These are phyloP conservation scores for Anthonomus grandis DNA, from an alignment of 1,140 invertebrate species.

Conservation along the genomic window DNA sequence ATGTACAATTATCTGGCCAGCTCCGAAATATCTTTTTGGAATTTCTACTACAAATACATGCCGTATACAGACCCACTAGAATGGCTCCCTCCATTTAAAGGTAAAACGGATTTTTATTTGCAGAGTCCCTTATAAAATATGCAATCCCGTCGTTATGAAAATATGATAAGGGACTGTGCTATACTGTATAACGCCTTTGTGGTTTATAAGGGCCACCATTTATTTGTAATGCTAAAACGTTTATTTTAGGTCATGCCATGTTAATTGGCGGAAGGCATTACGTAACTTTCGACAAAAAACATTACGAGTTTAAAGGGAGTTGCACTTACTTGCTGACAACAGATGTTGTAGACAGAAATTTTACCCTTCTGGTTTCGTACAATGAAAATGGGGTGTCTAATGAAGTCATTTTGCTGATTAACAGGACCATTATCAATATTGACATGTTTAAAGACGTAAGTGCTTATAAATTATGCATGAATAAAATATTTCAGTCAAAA, in stretches of 20 bases:
- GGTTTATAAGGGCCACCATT: neutral
- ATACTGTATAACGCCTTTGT: neutral
- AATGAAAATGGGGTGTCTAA: conserved; percentile 32
- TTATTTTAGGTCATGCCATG: conserved; percentile 60
- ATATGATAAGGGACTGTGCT: neutral
- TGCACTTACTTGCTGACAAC: conserved; percentile 67
- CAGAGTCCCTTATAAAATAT: neutral
- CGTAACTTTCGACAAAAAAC: conserved; percentile 71
- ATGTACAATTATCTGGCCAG: conserved; percentile 63
- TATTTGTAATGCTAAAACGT: neutral
- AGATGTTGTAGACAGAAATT: conserved; percentile 61
- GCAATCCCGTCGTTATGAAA: neutral
- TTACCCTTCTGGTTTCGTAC: conserved; percentile 50
- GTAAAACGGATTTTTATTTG: conserved; percentile 51
- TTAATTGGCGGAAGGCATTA: conserved; percentile 68
- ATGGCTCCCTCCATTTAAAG: conserved; percentile 75
- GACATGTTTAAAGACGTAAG: conserved; percentile 45
- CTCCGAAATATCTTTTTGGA: conserved; percentile 70
- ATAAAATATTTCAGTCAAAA: neutral
- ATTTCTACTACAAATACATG: conserved; percentile 69
- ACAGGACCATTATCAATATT: conserved; percentile 45
- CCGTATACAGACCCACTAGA: conserved; percentile 68
- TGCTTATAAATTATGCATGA: neutral
- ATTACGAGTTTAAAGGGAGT: conserved; percentile 60
- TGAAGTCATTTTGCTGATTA: conserved; percentile 45